These are phyloP conservation scores for Mormyrus hasselquistii DNA, from an alignment of 2,797 vertebrate species.

Conservation along the genomic window DNA sequence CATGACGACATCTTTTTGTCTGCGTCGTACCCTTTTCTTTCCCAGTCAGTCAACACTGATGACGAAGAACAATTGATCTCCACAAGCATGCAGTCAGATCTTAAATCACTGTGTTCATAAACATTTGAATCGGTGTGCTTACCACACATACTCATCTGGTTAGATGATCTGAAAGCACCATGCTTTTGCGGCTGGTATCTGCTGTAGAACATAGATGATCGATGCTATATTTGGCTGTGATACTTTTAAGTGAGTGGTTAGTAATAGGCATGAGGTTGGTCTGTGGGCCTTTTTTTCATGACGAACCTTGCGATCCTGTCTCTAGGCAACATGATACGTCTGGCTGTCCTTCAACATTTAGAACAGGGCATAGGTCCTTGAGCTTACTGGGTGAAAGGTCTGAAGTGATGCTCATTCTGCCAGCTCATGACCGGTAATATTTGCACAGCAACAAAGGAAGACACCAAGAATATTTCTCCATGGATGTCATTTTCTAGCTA, in stretches of 20 bases:
- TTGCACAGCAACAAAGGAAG: constrained; percentile 51
- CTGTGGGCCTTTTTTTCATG: constrained; percentile 35
- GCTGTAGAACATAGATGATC: neutral
- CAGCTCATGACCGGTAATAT: constrained; percentile 20
- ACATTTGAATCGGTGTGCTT: neutral
- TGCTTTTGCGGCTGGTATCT: neutral
- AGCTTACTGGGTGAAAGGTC: constrained; percentile 16
- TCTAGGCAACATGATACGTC: constrained; percentile 11
- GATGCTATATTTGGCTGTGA: constrained; percentile 34
- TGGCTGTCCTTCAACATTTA: neutral
- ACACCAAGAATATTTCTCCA: constrained; percentile 49
- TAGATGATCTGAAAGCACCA: neutral
- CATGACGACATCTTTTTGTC: constrained; percentile 49
- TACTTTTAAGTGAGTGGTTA: constrained; percentile 43
- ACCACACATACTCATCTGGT: neutral
- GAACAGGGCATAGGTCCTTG: neutral
- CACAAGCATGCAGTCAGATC: neutral
- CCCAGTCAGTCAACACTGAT: neutral
- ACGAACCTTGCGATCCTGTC: constrained; percentile 31
- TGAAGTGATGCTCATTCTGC: neutral
- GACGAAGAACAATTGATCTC: neutral
- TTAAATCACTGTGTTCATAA: neutral
- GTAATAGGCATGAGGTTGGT: constrained; percentile 34
- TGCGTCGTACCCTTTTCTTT: neutral
- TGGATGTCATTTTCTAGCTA: constrained; percentile 33